A percentile compares a stretch with the other conserved stretches of the same genome.
phyloP scores from a whole-genome alignment of 2,888 invertebrate genomes.

The Cactoblastis cactorum region DNA sequence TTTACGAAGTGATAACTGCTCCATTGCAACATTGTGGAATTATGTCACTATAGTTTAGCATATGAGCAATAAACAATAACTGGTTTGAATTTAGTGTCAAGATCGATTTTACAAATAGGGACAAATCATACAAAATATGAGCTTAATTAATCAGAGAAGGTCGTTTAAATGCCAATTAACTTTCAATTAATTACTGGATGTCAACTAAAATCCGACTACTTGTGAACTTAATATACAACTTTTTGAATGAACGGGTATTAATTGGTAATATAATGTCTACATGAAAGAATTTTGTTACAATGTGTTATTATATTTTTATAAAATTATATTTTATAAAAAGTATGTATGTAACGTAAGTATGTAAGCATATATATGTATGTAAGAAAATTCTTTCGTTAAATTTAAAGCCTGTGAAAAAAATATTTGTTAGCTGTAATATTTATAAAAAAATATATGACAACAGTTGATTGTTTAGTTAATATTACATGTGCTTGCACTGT shows the following conservation, averaged over 20 bases:
- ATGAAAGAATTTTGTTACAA: no score
- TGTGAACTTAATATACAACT: neutral
- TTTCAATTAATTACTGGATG: neutral
- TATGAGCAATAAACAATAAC: neutral
- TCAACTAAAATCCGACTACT: neutral
- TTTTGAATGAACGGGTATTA: neutral
- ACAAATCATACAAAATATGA: no score
- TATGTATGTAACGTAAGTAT: no score
- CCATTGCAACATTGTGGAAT: neutral
- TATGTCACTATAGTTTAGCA: neutral
- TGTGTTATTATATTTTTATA: no score
- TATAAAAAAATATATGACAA: neutral
- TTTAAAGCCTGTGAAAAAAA: no score
- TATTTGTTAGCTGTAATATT: neutral
- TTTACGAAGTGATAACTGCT: neutral
- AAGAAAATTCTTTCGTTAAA: no score
- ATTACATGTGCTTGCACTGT: neutral
- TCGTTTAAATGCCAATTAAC: neutral
- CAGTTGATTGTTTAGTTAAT: neutral
- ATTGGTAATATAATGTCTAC: no score
- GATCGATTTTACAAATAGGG: neutral
- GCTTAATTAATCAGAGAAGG: conserved; percentile 1
- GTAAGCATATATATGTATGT: no score
- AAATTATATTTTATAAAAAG: no score
- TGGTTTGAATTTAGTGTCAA: conserved; percentile 6